Evolutionary conservation across 64 coral and sea anemone genomes (phyloP).

Genomic region (Pachyseris speciosa): DNA sequence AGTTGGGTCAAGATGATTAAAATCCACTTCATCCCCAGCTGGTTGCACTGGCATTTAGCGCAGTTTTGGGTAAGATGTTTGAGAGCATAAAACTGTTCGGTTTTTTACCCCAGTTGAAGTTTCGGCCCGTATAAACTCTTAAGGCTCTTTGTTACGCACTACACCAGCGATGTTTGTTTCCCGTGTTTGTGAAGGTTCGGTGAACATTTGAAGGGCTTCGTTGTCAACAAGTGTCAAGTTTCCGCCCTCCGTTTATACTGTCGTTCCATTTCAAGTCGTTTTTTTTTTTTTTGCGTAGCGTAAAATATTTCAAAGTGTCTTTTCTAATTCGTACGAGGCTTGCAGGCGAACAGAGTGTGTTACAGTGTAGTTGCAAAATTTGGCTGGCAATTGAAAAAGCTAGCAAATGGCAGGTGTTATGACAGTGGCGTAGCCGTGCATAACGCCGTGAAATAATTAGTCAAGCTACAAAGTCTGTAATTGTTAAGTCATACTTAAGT

Average conservation of each 20-base stretch:
- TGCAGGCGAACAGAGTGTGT: background rate
- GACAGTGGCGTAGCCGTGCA: slow-evolving; percentile 65
- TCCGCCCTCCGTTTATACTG: background rate
- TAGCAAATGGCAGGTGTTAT: slow-evolving; percentile 76
- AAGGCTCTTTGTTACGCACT: background rate
- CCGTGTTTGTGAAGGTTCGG: background rate
- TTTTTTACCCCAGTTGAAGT: background rate
- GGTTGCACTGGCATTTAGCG: too few species aligned
- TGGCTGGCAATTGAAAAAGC: slow-evolving; percentile 39
- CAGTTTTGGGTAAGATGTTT: too few species aligned
- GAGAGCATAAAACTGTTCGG: too few species aligned
- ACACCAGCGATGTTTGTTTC: background rate
- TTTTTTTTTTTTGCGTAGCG: background rate
- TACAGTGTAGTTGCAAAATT: background rate
- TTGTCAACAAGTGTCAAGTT: background rate
- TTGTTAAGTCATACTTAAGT: slow-evolving; percentile 99
- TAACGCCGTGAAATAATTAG: slow-evolving; percentile 74
- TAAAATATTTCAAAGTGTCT: too few species aligned
- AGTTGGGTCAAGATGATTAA: too few species aligned
- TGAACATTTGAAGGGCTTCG: background rate
- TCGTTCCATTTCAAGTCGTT: background rate
- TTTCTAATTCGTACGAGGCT: background rate
- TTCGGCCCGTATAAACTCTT: background rate
- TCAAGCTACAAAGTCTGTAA: slow-evolving; percentile 80
- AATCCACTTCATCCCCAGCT: too few species aligned